phyloP scores from a whole-genome alignment of 2,888 invertebrate genomes.

The Kuschelorhynchus macadamiae region DNA sequence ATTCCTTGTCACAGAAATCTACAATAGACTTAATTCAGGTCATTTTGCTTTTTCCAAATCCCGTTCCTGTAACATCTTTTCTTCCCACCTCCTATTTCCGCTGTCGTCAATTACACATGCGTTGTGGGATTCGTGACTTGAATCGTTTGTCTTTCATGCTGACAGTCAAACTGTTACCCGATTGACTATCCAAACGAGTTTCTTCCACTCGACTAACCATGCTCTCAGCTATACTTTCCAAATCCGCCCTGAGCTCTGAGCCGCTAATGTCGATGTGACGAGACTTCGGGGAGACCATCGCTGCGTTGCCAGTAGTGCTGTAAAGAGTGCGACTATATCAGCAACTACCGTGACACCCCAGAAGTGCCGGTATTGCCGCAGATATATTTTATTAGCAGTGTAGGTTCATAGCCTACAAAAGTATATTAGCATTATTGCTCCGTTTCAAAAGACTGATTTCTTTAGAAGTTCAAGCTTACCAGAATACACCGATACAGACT shows the following conservation, averaged over 20 bases:
- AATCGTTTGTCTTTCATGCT: constrained; percentile 51
- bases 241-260: constrained; percentile 28
- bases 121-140: constrained; percentile 59
- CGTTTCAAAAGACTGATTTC: no score
- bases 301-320: constrained; percentile 32
- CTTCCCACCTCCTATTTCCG: constrained; percentile 39
- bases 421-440: no score
- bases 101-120: constrained; percentile 58
- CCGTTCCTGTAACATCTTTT: constrained; percentile 16
- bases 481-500: no score
- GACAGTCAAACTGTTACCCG: constrained; percentile 13
- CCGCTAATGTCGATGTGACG: constrained; percentile 14
- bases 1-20: constrained; percentile 5
- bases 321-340: constrained; percentile 28
- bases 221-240: constrained; percentile 53
- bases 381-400: background rate
- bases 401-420: no score
- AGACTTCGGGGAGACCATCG: constrained; percentile 10
- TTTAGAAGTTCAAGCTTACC: no score
- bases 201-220: constrained; percentile 60
- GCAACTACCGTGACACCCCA: constrained; percentile 6
- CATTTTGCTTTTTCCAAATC: constrained; percentile 14
- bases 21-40: background rate
- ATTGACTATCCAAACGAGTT: constrained; percentile 13
- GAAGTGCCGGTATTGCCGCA: constrained; percentile 48